Percentiles rank a stretch among this genome's conserved stretches.
phyloP scores from a whole-genome alignment of 1,140 invertebrate species.

The Dolichoris vasculosae region DNA sequence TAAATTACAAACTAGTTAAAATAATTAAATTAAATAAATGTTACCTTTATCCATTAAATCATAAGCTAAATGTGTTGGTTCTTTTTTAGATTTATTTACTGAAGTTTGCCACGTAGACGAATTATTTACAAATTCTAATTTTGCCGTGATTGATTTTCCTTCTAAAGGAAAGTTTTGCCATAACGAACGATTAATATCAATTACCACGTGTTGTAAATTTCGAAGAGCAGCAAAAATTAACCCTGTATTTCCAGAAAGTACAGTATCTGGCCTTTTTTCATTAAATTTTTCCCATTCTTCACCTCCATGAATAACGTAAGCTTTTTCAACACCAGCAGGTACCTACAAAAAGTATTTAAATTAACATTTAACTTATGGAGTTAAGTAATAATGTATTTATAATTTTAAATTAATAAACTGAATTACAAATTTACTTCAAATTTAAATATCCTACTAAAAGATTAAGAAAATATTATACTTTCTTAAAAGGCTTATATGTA shows the following conservation, averaged over 20 bases:
- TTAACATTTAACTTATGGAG: neutral
- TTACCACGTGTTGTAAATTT: conserved; percentile 68
- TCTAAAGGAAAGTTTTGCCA: conserved; percentile 61
- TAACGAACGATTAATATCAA: conserved; percentile 65
- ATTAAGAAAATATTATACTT: no score
- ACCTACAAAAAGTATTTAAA: conserved; percentile 58
- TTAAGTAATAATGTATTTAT: neutral
- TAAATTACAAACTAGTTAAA: neutral
- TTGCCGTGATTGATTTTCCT: conserved; percentile 59
- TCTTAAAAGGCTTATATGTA: no score
- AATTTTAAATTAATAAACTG: neutral
- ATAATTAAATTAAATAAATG: neutral
- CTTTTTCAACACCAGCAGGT: conserved; percentile 69
- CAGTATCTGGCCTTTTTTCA: conserved; percentile 61
- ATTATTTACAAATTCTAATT: conserved; percentile 66
- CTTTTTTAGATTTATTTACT: conserved; percentile 51
- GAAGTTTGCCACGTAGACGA: conserved; percentile 42
- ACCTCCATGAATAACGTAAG: conserved; percentile 67
- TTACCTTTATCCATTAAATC: conserved; percentile 68
- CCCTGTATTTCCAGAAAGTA: conserved; percentile 63
- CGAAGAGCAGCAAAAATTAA: conserved; percentile 67
- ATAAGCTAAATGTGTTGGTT: conserved; percentile 63
- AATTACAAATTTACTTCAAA: neutral
- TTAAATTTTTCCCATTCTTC: conserved; percentile 66
- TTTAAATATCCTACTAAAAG: no score